Conservation (phyloP, 2,797 vertebrate species). For the Rhynchotus rufescens region DNA sequence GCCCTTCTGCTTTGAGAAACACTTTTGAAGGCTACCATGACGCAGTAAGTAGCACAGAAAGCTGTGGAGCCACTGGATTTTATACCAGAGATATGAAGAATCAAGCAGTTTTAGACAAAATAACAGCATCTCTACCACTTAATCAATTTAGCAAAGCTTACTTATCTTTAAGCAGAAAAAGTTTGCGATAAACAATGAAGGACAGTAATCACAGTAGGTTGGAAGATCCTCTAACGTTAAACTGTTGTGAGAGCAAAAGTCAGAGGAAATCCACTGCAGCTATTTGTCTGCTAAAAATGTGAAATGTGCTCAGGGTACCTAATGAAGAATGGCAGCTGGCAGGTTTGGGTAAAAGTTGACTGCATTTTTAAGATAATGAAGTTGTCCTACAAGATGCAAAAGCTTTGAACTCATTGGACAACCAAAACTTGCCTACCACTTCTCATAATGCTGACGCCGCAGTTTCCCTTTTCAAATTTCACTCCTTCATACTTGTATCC, state of each 20-base stretch:
- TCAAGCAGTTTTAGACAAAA: neutral
- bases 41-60: neutral
- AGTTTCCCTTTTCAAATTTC: constrained; percentile 94
- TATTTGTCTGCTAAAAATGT: neutral
- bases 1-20: neutral
- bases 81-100: neutral
- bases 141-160: accelerated
- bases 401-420: neutral
- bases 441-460: constrained; percentile 96
- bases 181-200: accelerated
- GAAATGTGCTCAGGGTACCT: neutral
- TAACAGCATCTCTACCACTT: accelerated
- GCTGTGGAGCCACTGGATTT: neutral
- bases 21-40: neutral
- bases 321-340: neutral
- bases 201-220: neutral
- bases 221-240: neutral
- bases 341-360: neutral
- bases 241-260: too few species aligned
- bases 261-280: neutral
- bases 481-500: constrained; percentile 96
- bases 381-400: neutral
- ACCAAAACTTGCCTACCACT: constrained; percentile 84
- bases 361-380: neutral
- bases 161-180: neutral